phyloP scores from a whole-genome alignment of 2,113 vertebrate species.

The Raja brachyura region DNA sequence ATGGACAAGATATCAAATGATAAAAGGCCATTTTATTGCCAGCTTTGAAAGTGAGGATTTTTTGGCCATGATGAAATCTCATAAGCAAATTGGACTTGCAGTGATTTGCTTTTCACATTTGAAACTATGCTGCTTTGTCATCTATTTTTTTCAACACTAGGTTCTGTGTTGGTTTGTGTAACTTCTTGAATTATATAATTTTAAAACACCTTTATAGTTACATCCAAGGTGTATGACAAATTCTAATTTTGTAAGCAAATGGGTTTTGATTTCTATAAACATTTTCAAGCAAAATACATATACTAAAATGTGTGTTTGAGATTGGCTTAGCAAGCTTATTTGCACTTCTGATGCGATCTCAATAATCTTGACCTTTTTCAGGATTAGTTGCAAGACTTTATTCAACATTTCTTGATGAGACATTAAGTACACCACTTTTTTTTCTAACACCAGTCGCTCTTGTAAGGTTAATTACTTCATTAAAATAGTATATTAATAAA shows the following conservation, averaged over 20 bases:
- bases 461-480: conserved; percentile 27
- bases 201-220: background rate
- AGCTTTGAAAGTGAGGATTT: background rate
- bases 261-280: background rate
- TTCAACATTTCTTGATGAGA: background rate
- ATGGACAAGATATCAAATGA: background rate
- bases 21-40: too few species aligned
- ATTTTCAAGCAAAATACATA: background rate
- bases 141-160: background rate
- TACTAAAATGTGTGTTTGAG: background rate
- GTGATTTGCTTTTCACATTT: background rate
- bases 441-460: background rate
- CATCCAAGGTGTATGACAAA: background rate
- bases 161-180: background rate
- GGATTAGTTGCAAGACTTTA: conserved; percentile 2
- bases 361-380: background rate
- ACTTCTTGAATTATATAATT: background rate
- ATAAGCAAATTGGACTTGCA: background rate
- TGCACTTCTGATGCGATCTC: background rate
- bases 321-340: background rate
- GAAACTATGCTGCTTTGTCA: background rate
- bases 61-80: background rate
- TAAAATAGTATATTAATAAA: conserved; percentile 11
- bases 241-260: conserved; percentile 10
- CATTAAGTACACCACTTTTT: background rate